phyloP scores from a whole-genome alignment of 2,888 invertebrate species.

The Acholoe squamosa region DNA sequence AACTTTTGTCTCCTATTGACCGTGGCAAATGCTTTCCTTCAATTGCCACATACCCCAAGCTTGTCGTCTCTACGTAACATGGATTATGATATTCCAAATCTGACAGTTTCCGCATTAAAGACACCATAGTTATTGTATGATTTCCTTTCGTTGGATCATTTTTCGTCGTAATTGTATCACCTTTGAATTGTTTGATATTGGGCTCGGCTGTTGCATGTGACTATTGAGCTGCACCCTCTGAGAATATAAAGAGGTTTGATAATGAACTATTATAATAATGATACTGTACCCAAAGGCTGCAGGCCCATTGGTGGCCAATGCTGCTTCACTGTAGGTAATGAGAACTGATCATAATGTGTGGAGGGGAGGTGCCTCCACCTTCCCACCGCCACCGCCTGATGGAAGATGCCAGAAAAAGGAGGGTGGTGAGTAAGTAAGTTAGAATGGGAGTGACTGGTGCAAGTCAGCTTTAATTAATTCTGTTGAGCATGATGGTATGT shows the following conservation, averaged over 20 bases:
- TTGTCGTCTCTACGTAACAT: conserved; percentile 12
- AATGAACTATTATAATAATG: too few relatives aligned
- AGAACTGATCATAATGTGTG: too few relatives aligned
- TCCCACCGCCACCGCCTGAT: too few relatives aligned
- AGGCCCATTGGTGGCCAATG: too few relatives aligned
- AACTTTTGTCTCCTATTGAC: background rate
- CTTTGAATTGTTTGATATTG: conserved; percentile 33
- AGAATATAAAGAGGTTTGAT: background rate
- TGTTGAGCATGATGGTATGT: too few relatives aligned
- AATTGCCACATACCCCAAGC: background rate
- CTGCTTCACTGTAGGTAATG: too few relatives aligned
- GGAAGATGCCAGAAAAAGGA: too few relatives aligned
- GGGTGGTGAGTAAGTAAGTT: too few relatives aligned
- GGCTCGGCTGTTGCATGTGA: background rate
- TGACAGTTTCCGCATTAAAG: background rate
- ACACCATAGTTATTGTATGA: background rate
- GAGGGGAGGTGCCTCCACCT: too few relatives aligned
- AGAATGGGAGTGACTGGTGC: too few relatives aligned
- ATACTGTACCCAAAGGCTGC: too few relatives aligned
- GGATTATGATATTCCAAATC: background rate
- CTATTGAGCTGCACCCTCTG: background rate
- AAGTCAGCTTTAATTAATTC: too few relatives aligned
- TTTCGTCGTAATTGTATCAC: conserved; percentile 23
- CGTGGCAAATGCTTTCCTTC: background rate
- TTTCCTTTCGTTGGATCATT: background rate